Base-by-base conservation (phyloP, 2,113 vertebrate genomes). In the Arothron firmamentum region DNA sequence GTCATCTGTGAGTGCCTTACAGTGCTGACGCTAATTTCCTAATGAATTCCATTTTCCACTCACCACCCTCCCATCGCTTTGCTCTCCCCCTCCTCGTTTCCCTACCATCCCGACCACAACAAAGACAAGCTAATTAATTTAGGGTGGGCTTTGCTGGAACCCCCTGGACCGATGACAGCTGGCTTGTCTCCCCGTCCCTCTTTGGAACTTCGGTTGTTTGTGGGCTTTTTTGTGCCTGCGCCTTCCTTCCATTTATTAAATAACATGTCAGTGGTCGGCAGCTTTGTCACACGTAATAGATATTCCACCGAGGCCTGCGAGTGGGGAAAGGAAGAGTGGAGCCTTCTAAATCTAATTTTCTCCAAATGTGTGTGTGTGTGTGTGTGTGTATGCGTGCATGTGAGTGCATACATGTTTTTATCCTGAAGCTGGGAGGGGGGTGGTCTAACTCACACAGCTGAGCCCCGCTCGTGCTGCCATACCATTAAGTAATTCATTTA, bases 11-110 rank as follows among this genome's bases (percentile, higher is more conserved):
- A 92, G 92, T 90, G 82, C 73, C 79, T 90, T 84, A 80, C 83
- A 93, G 86, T 92, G 83, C 88, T 91, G 88, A 90, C 88, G 91
- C 91, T 92, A 93, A 92, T 94, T 92, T 94, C 71, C 90, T 90
- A 93, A 94, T 93, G 90, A 93, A 93, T 92, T 92, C 85, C 78
- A 90, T 92, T 94, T 92, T 90, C 79, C 69, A 67, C 70, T 85
- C 84, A 79, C 75, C 83, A 68, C 67, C 78, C 77, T 81, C 72
- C 85, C 80, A 82, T 82, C 81, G 78, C 71, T 72, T 65, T 66
- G 58, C 75, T 65, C 71, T 71, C 52, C 16, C 16, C 3, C 68
- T 43, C 52, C 74, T 70, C 56, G 62, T 76, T 79, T 71, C 74
- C 72, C 84, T 82, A 80, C 76, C 68, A 58, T 77, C 78, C 85